Evolutionary conservation across 2,888 invertebrate species (phyloP).

Genomic region (Torymus tubicola): DNA sequence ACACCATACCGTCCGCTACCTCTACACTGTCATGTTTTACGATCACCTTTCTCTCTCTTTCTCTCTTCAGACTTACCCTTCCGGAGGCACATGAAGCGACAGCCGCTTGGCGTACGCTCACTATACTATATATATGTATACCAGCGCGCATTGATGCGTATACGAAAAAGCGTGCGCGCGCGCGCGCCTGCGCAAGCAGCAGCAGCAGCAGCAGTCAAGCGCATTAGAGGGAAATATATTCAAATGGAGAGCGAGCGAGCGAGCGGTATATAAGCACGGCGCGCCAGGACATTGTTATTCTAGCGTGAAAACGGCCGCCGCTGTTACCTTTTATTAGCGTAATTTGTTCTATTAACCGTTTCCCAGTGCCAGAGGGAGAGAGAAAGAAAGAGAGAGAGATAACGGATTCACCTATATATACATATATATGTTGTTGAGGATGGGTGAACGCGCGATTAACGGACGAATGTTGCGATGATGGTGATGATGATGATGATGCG

Average conservation of each 20-base stretch:
- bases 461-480: not conserved
- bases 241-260: constrained; percentile 36
- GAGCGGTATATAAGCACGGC: not conserved
- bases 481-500: not conserved
- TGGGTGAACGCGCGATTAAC: constrained; percentile 9
- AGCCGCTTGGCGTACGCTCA: constrained; percentile 34
- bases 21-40: not conserved
- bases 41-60: not conserved
- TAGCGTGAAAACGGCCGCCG: constrained; percentile 74
- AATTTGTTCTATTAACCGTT: constrained; percentile 57
- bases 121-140: not conserved
- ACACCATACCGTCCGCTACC: no score
- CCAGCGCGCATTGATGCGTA: constrained; percentile 70
- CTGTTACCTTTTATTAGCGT: constrained; percentile 72
- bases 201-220: constrained; percentile 46
- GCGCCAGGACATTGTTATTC: constrained; percentile 73
- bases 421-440: no score
- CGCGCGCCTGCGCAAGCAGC: constrained; percentile 61
- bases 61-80: constrained; percentile 36
- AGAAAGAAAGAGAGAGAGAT: constrained; percentile 21
- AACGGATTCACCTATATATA: constrained; percentile 32
- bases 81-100: constrained; percentile 43
- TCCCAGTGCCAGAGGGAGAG: constrained; percentile 11
- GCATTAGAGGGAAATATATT: constrained; percentile 51
- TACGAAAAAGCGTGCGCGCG: constrained; percentile 70